These are phyloP conservation scores for Phalacrocorax pelagicus DNA, from an alignment of 2,113 vertebrate genomes.

Conservation along the genomic window DNA sequence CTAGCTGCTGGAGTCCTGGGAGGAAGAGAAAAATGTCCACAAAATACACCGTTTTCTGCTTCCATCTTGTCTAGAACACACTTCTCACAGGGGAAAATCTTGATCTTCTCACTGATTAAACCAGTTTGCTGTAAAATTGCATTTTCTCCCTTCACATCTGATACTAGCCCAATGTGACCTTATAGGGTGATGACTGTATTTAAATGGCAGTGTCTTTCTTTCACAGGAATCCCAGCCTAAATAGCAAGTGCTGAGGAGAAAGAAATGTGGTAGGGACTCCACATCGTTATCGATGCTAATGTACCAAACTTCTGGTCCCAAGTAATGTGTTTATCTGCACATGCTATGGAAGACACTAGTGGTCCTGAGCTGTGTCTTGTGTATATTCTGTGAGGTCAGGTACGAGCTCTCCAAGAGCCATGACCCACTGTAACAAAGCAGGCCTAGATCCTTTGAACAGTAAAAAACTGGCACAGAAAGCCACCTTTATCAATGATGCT, in stretches of 20 bases:
- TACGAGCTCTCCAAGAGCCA: background rate
- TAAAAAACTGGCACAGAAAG: background rate
- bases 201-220: background rate
- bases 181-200: background rate
- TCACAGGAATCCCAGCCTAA: background rate
- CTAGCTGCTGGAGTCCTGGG: background rate
- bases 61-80: background rate
- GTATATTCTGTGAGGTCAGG: background rate
- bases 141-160: background rate
- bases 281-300: background rate
- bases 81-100: background rate
- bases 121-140: background rate
- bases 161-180: background rate
- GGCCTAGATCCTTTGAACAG: background rate
- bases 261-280: background rate
- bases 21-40: background rate
- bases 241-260: background rate
- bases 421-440: background rate
- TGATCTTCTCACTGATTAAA: background rate
- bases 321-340: background rate
- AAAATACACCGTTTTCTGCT: background rate
- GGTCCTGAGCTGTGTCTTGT: background rate
- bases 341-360: background rate
- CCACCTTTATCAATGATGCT: background rate
- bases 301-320: background rate